Conservation (phyloP, 1,140 invertebrate genomes). For the Vanessa tameamea region DNA sequence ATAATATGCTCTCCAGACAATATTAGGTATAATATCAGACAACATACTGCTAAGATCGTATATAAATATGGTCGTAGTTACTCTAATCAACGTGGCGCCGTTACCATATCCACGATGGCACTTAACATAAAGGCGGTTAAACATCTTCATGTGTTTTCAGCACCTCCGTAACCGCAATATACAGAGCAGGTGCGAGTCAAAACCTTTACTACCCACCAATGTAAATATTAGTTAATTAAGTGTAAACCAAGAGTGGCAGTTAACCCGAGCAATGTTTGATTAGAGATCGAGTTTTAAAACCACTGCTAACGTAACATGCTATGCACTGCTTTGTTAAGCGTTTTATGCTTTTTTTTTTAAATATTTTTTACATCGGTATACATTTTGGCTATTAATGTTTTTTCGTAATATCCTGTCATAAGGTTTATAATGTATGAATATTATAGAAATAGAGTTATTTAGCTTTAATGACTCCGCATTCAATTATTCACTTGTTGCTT, state of each 20-base stretch:
- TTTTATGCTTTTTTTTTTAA: neutral
- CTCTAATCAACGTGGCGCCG: neutral
- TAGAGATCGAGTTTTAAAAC: conserved; percentile 61
- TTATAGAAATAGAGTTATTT: too few relatives aligned
- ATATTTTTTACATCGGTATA: neutral
- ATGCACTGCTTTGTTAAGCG: neutral
- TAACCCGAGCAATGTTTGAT: conserved; percentile 59
- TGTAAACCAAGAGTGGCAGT: conserved; percentile 61
- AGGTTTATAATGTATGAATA: too few relatives aligned
- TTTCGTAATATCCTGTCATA: neutral
- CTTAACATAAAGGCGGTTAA: neutral
- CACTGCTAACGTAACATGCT: conserved; percentile 19
- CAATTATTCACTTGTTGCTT: too few relatives aligned
- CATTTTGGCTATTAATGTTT: neutral
- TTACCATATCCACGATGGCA: neutral
- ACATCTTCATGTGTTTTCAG: conserved; percentile 51
- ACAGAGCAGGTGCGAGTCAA: conserved; percentile 58
- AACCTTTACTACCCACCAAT: conserved; percentile 67
- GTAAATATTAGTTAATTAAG: conserved; percentile 79
- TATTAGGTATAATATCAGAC: too few relatives aligned
- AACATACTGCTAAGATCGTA: neutral
- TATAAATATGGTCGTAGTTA: neutral
- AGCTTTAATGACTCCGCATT: too few relatives aligned
- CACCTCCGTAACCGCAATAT: conserved; percentile 39
- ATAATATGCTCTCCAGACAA: too few relatives aligned